phyloP scores from a whole-genome alignment of 1,140 invertebrate species.

The Littorina saxatilis region DNA sequence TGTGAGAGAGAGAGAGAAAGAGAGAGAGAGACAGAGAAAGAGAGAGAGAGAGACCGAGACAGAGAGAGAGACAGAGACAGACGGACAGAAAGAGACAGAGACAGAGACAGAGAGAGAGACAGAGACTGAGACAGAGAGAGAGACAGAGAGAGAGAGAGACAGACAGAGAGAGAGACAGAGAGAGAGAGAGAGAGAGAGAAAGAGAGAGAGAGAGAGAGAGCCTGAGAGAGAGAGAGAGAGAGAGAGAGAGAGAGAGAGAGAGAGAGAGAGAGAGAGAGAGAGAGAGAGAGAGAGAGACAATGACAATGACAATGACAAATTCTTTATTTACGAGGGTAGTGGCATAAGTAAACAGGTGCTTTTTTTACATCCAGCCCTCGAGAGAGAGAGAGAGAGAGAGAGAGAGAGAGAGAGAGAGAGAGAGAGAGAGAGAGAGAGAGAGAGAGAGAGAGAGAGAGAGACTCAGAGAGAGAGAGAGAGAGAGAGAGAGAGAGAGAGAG shows the following conservation, averaged over 20 bases:
- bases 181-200: not conserved
- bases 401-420: not conserved
- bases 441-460: not conserved
- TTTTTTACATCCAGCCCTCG: no score
- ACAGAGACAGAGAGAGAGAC: not conserved
- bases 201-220: not conserved
- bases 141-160: not conserved
- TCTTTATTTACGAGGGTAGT: no score
- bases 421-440: not conserved
- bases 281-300: not conserved
- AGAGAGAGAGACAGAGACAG: not conserved
- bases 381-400: conserved; percentile 13
- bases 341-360: no score
- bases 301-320: not conserved
- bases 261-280: not conserved
- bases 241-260: not conserved
- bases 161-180: not conserved
- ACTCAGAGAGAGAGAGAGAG: not conserved
- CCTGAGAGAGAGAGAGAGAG: not conserved
- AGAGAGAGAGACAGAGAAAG: conserved; percentile 7
- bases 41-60: not conserved
- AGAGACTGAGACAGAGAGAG: not conserved
- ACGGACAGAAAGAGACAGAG: conserved; percentile 9
- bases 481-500: not conserved
- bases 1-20: not conserved